Conservation (phyloP, 2,888 invertebrate genomes). For the Lithophane leautieri region DNA sequence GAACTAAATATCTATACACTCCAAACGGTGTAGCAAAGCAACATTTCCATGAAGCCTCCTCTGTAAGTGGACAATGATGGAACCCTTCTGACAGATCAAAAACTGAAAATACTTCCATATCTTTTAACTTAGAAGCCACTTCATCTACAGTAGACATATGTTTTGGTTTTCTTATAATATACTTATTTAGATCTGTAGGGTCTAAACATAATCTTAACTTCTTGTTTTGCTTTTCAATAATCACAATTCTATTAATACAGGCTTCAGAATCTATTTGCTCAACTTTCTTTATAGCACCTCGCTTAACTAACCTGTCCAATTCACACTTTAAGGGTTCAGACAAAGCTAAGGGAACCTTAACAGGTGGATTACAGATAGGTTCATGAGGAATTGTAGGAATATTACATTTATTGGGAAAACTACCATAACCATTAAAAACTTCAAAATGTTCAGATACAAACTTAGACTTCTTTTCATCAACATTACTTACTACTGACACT, state of each 20-base stretch:
- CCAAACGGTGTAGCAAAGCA: slow-evolving; percentile 49
- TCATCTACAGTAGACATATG: slow-evolving; percentile 6
- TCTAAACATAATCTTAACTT: slow-evolving; percentile 4
- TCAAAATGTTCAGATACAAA: too few relatives aligned
- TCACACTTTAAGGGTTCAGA: too few relatives aligned
- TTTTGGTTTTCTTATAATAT: slow-evolving; percentile 7
- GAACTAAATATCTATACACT: slow-evolving; percentile 45
- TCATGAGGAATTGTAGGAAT: too few relatives aligned
- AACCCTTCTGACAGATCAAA: slow-evolving; percentile 39
- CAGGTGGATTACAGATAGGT: too few relatives aligned
- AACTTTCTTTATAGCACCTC: too few relatives aligned
- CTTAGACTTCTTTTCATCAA: too few relatives aligned
- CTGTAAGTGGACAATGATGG: slow-evolving; percentile 28
- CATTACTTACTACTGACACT: too few relatives aligned
- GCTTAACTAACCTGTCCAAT: too few relatives aligned
- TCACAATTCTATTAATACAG: slow-evolving; percentile 1
- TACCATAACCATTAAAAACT: too few relatives aligned
- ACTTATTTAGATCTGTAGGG: slow-evolving; percentile 1
- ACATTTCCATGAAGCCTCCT: slow-evolving; percentile 32
- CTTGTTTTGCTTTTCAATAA: slow-evolving; percentile 5
- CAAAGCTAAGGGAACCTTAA: too few relatives aligned
- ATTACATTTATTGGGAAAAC: too few relatives aligned
- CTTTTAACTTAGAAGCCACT: slow-evolving; percentile 4
- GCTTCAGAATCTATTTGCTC: too few relatives aligned
- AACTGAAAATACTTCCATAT: slow-evolving; percentile 33